These are phyloP conservation scores for Ypsolopha scabrella DNA, from an alignment of 2,888 invertebrate species.

Conservation along the genomic window DNA sequence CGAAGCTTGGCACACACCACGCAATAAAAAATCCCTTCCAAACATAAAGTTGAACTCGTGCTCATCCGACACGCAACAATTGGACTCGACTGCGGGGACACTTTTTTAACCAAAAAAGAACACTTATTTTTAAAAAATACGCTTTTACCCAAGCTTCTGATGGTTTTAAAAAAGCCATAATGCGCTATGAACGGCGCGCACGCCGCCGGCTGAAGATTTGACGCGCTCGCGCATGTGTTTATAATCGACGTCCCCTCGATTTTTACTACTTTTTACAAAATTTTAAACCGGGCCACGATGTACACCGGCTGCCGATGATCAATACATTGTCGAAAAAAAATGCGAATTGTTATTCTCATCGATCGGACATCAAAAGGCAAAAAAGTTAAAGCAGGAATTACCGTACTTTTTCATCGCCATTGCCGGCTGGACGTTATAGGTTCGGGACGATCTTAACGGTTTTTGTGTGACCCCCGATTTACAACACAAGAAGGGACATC, in stretches of 20 bases:
- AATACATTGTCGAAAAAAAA: constrained; percentile 33
- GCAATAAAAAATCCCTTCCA: constrained; percentile 61
- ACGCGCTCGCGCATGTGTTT: constrained; percentile 69
- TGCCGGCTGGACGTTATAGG: constrained; percentile 62
- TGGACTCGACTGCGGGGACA: constrained; percentile 60
- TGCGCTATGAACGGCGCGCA: constrained; percentile 42
- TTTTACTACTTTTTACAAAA: constrained; percentile 52
- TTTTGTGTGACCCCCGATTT: constrained; percentile 69
- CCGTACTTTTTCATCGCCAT: constrained; percentile 49
- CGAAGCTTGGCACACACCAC: constrained; percentile 42
- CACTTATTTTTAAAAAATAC: constrained; percentile 63
- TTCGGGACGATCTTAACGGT: constrained; percentile 58
- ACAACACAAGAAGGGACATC: constrained; percentile 60
- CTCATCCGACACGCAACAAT: constrained; percentile 71
- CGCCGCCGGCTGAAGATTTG: constrained; percentile 66
- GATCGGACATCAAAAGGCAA: constrained; percentile 46
- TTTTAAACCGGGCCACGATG: constrained; percentile 35
- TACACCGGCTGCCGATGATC: constrained; percentile 50
- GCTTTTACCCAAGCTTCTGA: constrained; percentile 47
- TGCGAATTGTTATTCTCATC: constrained; percentile 51
- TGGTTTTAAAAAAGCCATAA: constrained; percentile 64
- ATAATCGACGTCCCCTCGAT: constrained; percentile 59
- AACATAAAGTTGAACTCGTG: constrained; percentile 64
- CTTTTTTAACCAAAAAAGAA: constrained; percentile 55
- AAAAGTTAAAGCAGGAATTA: constrained; percentile 38